Percentiles rank a stretch among this genome's conserved stretches.
phyloP scores from a whole-genome alignment of 1,140 invertebrate species.

The Lucilia cuprina region DNA sequence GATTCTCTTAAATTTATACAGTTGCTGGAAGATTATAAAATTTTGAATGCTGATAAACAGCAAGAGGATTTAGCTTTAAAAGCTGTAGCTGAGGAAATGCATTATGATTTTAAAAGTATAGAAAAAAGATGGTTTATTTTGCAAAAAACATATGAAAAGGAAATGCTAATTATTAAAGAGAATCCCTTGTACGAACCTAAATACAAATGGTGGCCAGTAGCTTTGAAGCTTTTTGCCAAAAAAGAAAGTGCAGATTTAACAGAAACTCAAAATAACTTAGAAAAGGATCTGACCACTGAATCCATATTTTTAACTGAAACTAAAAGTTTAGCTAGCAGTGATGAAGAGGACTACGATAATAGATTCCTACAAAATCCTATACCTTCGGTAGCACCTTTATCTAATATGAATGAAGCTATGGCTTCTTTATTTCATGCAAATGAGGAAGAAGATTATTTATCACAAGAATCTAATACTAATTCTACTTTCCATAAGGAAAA shows the following conservation, averaged over 20 bases:
- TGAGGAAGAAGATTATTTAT: not conserved
- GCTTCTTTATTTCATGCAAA: not conserved
- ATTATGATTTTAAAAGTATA: not conserved
- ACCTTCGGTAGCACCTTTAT: constrained; percentile 16
- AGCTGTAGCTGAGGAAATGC: constrained; percentile 25
- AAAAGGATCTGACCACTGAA: not conserved
- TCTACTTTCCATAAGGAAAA: not conserved
- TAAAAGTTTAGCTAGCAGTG: not conserved
- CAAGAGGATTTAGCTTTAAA: not conserved
- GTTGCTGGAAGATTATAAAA: constrained; percentile 2
- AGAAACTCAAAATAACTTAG: not conserved
- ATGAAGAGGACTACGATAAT: constrained; percentile 18
- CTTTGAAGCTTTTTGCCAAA: not conserved
- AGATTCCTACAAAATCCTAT: constrained; percentile 22
- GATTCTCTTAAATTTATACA: constrained; percentile 31
- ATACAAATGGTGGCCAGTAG: constrained; percentile 28
- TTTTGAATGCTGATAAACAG: not conserved
- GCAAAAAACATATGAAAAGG: not conserved
- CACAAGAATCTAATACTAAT: not conserved
- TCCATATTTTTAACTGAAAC: not conserved
- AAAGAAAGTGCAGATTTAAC: too few species aligned
- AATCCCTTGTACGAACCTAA: not conserved
- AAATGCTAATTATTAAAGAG: constrained; percentile 10
- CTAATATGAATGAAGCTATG: constrained; percentile 20
- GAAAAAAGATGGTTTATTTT: constrained; percentile 29